These are phyloP conservation scores for Sarcophaga peregrina DNA, from an alignment of 1,140 invertebrate genomes.

Conservation along the genomic window DNA sequence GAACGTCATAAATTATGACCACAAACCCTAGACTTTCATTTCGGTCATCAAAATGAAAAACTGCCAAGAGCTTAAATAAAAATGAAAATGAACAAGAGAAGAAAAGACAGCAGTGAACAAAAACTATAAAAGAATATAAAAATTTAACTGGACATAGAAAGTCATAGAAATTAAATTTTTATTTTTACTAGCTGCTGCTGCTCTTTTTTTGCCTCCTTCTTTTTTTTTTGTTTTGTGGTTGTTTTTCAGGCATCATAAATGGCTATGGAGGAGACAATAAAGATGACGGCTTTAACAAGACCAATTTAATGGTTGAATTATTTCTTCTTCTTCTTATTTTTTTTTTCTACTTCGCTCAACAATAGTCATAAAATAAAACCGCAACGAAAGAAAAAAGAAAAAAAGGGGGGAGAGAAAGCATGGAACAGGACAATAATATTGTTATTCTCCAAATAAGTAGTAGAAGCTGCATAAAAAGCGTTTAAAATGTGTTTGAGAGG, in stretches of 20 bases:
- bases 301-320: conserved; percentile 3
- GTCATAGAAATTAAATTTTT: neutral
- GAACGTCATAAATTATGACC: too few species aligned
- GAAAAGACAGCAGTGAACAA: too few species aligned
- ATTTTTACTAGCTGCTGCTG: neutral
- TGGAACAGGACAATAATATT: neutral
- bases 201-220: too few species aligned
- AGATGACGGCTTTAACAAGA: neutral
- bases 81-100: too few species aligned
- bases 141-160: neutral
- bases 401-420: neutral
- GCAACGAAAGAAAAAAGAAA: neutral
- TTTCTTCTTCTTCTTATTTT: neutral
- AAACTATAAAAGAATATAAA: too few species aligned
- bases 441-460: too few species aligned
- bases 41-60: too few species aligned
- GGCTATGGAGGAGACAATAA: neutral
- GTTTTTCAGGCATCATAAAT: neutral
- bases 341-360: too few species aligned
- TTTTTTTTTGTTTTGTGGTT: too few species aligned
- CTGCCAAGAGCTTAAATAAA: too few species aligned
- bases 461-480: neutral
- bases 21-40: too few species aligned
- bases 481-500: neutral
- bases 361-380: neutral